Base-by-base conservation (phyloP, 2,113 vertebrate genomes). In the Phocoena phocoena region DNA sequence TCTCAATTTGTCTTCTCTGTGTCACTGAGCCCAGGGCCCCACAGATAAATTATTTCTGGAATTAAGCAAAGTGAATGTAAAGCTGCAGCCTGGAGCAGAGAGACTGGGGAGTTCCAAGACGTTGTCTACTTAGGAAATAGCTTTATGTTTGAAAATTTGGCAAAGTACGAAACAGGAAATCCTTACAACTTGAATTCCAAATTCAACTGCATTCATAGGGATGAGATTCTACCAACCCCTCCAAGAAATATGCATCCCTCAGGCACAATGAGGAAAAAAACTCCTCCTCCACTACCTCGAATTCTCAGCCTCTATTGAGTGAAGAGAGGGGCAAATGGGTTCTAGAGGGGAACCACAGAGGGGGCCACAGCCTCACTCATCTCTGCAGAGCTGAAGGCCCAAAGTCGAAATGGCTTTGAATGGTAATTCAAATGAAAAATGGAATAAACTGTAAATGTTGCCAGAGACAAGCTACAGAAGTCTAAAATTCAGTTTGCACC, bases 131-230 rank as follows among this genome's bases (percentile, higher is more conserved):
- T 83, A 74, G 68, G 67, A 90, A 96, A 89, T 55, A 47, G 91
- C 17, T 90, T 95, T 67, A 77, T 28, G 47, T 62, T 60, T 82
- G 44, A 91, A 95, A 71, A 20, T 53, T 14, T 74, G 67, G 50
- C 87, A 95, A 96, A 96, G 85, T 36, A 17, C 60, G 53, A 85
- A 96, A 88, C 85, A 85, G 70, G 33, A 96, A 96, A 65, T 4
- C 6, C 73, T 81, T 83, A 74, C 7, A 79, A 88, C 73, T 71
- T 62, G 60, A 76, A 85, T 85, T 85, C 77, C 71, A 81, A 91
- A 93, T 67, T 44, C 38, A 80, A 36, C 3, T 71, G n/a, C 50
- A n/a, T 87, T 94, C 76, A 55, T 3, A 28, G 53, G 53, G 44
- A 90, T 76, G 65, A 38, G 36, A 88, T 65, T 90, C 88, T 70